A percentile compares a stretch with the other conserved stretches of the same genome.
Conservation (phyloP, 2,797 vertebrate species). For the Pampus argenteus region DNA sequence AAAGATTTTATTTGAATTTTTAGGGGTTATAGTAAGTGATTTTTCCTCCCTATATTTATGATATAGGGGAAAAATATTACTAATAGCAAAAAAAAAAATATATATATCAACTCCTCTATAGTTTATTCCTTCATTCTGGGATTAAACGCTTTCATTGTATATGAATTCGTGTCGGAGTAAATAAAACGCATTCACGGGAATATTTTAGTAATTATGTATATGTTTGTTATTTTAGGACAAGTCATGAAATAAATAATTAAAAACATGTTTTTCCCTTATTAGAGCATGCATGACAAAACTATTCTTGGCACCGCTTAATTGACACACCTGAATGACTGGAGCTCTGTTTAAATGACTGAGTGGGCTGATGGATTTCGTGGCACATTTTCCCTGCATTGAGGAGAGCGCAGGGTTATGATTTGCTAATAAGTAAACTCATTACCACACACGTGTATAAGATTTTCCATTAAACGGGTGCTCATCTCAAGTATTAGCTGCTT, state of each 20-base stretch:
- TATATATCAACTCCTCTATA: too few relatives aligned
- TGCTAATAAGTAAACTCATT: constrained; percentile 67
- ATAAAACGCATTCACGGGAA: background rate
- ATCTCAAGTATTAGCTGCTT: constrained; percentile 48
- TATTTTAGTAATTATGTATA: background rate
- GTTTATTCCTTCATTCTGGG: too few relatives aligned
- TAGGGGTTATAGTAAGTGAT: too few relatives aligned
- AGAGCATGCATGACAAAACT: constrained; percentile 1
- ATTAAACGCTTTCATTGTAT: too few relatives aligned
- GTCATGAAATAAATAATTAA: background rate
- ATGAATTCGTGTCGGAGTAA: background rate
- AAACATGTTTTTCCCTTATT: constrained; percentile 14
- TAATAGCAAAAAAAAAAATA: too few relatives aligned
- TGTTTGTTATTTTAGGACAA: background rate
- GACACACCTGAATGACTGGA: constrained; percentile 47
- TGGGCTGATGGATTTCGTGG: constrained; percentile 52
- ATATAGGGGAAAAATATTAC: too few relatives aligned
- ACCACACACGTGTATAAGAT: constrained; percentile 30
- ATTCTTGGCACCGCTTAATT: constrained; percentile 42
- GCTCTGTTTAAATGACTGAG: constrained; percentile 36
- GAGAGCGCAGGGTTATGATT: constrained; percentile 34
- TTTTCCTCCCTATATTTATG: too few relatives aligned
- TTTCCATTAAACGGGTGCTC: constrained; percentile 45
- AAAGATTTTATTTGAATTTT: too few relatives aligned
- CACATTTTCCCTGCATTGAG: constrained; percentile 19